Conservation (phyloP, 2,888 invertebrate species). For the Marronus borbonicus region DNA sequence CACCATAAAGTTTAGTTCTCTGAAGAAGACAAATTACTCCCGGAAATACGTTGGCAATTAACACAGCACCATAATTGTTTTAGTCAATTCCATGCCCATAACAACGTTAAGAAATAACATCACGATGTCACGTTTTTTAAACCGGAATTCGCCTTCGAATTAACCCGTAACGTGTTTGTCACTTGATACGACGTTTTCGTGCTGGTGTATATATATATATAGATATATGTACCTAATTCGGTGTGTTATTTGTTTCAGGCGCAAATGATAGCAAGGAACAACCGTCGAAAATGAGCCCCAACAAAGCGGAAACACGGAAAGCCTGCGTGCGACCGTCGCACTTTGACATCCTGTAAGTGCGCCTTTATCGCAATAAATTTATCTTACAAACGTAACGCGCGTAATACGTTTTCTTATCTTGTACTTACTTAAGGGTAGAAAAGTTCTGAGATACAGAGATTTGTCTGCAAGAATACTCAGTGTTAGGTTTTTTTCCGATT, state of each 20-base stretch:
- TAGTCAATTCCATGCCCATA: no score
- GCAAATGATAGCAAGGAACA: constrained; percentile 24
- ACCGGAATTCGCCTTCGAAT: background rate
- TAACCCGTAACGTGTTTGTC: constrained; percentile 18
- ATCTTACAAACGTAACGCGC: constrained; percentile 19
- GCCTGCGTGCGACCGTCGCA: constrained; percentile 59
- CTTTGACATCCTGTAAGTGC: constrained; percentile 60
- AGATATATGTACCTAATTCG: constrained; percentile 5
- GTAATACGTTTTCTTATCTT: constrained; percentile 32
- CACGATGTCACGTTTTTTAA: background rate
- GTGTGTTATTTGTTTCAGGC: constrained; percentile 48
- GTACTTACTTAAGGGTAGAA: background rate
- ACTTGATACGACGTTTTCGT: constrained; percentile 9
- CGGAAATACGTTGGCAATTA: no score
- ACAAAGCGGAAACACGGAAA: constrained; percentile 61
- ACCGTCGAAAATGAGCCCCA: constrained; percentile 62
- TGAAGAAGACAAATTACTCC: no score
- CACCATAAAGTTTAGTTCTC: no score
- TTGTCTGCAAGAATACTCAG: no score
- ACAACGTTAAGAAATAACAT: background rate
- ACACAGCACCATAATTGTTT: no score
- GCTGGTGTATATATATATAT: background rate
- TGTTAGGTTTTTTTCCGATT: no score
- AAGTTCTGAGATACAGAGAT: constrained; percentile 2
- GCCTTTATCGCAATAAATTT: constrained; percentile 25